Percentiles rank a stretch among this genome's conserved stretches.
These are phyloP conservation scores for Pollachius pollachius DNA, from an alignment of 2,113 vertebrate genomes.

Conservation along the genomic window DNA sequence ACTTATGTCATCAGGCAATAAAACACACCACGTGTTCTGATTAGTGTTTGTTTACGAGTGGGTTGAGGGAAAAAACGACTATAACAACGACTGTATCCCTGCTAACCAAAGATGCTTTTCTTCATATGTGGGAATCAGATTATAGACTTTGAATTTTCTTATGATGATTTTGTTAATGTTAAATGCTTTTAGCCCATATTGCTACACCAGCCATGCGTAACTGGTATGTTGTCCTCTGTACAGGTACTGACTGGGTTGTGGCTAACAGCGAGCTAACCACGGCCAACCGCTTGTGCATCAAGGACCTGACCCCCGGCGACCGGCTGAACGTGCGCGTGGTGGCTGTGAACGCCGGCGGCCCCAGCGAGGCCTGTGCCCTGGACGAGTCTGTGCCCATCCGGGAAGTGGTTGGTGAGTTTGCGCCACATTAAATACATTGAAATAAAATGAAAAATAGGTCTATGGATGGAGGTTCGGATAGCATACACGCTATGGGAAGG, in stretches of 20 bases:
- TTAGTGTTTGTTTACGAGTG: conserved; percentile 13
- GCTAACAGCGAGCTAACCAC: conserved; percentile 75
- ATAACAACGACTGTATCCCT: neutral
- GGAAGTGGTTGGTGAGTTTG: conserved; percentile 77
- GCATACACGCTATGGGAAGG: no score
- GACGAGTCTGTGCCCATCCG: conserved; percentile 76
- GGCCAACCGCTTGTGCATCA: conserved; percentile 75
- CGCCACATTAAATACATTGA: neutral
- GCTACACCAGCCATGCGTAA: neutral
- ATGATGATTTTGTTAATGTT: no score
- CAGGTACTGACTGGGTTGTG: conserved; percentile 82
- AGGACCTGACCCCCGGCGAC: conserved; percentile 75
- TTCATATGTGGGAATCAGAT: no score
- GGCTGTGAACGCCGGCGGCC: conserved; percentile 73
- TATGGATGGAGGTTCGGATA: no score
- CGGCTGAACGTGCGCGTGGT: conserved; percentile 78
- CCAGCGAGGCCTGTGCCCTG: conserved; percentile 70
- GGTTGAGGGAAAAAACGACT: neutral
- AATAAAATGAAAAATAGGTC: no score
- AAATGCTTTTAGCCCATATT: no score
- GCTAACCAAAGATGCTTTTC: neutral
- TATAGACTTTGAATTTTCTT: no score
- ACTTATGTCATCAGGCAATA: conserved; percentile 52
- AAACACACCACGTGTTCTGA: conserved; percentile 34
- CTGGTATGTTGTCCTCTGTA: neutral